Evolutionary conservation across 2,888 invertebrate species (phyloP).

Genomic region (Drosophila maculinotata): DNA sequence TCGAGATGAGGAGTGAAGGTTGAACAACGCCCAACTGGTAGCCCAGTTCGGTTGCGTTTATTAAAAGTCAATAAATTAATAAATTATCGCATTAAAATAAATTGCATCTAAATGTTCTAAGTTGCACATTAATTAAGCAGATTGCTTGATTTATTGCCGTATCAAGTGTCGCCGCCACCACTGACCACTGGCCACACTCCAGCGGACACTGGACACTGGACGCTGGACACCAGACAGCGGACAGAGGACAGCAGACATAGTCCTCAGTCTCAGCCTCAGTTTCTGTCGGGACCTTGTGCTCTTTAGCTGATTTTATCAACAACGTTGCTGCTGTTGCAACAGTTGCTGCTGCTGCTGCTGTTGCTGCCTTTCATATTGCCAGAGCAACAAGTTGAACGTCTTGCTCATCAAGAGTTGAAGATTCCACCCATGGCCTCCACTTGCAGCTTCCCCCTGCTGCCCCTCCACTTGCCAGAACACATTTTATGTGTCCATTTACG

Average conservation of each 20-base stretch:
- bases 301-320: conserved; percentile 72
- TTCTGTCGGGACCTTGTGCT: conserved; percentile 33
- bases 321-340: conserved; percentile 32
- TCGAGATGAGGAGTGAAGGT: neutral
- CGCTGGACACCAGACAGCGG: conserved; percentile 12
- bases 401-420: conserved; percentile 53
- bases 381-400: conserved; percentile 50
- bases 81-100: conserved; percentile 85
- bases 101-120: conserved; percentile 85
- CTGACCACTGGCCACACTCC: conserved; percentile 8
- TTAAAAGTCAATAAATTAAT: conserved; percentile 85
- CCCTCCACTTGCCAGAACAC: conserved; percentile 40
- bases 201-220: no score
- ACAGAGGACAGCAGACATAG: no score
- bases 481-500: conserved; percentile 79
- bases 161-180: conserved; percentile 81
- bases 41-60: conserved; percentile 55
- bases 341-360: conserved; percentile 23
- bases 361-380: conserved; percentile 53
- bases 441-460: conserved; percentile 1
- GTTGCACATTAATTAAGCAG: conserved; percentile 85
- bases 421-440: conserved; percentile 5
- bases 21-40: conserved; percentile 47
- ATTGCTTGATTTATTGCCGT: conserved; percentile 85
- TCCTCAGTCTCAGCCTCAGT: conserved; percentile 8